Percentiles rank a stretch among this genome's conserved stretches.
Evolutionary conservation across 2,888 invertebrate genomes (phyloP).

Genomic region (Flexamia atlantica): DNA sequence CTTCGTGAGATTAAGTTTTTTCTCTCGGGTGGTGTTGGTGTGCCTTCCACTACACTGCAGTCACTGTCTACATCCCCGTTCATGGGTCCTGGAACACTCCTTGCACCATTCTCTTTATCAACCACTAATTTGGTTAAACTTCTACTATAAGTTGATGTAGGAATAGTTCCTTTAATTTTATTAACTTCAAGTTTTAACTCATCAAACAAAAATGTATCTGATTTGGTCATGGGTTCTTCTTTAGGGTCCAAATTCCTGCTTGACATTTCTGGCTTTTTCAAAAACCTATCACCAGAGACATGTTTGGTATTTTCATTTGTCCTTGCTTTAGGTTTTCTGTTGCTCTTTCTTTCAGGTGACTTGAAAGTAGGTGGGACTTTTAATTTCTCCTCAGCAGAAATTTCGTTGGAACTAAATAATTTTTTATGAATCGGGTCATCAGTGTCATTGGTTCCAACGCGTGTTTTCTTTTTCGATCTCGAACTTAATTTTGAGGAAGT

Average conservation of each 20-base stretch:
- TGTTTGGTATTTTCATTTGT: not conserved
- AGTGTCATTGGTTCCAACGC: not conserved
- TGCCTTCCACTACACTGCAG: conserved; percentile 3
- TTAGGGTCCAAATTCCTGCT: too few relatives aligned
- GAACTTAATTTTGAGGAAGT: not conserved
- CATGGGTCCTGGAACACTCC: not conserved
- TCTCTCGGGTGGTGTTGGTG: not conserved
- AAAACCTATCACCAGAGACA: too few relatives aligned
- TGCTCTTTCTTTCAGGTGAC: conserved; percentile 11
- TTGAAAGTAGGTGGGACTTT: not conserved
- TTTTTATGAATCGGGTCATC: not conserved
- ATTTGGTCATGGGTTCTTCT: not conserved
- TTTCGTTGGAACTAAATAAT: not conserved
- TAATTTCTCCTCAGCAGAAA: not conserved
- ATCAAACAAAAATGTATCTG: not conserved
- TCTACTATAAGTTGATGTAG: not conserved
- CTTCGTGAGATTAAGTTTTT: too few relatives aligned
- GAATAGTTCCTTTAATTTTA: not conserved
- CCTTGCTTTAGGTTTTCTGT: not conserved
- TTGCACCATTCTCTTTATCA: not conserved
- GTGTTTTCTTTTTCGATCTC: not conserved
- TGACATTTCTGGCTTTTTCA: too few relatives aligned
- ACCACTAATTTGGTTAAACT: not conserved
- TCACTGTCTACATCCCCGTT: not conserved
- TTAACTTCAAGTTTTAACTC: not conserved